These are phyloP conservation scores for Listronotus oregonensis DNA, from an alignment of 1,140 invertebrate genomes.

Conservation along the genomic window DNA sequence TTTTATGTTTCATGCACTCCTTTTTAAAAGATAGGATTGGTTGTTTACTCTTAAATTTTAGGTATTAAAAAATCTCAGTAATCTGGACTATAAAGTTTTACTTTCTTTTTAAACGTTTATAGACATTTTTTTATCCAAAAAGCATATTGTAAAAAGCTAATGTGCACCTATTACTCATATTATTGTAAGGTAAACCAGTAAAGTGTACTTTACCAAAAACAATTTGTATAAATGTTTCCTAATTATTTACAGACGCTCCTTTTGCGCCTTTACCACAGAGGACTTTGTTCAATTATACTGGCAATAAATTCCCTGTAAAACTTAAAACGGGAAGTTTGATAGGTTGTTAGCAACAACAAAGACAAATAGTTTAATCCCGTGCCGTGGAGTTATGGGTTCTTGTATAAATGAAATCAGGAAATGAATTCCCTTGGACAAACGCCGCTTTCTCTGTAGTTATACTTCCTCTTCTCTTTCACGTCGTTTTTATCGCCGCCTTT, in stretches of 20 bases:
- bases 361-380: constrained; percentile 51
- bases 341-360: constrained; percentile 46
- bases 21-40: no score
- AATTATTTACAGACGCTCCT: constrained; percentile 5
- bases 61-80: no score
- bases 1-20: no score
- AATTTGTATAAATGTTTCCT: neutral
- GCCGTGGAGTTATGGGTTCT: constrained; percentile 47
- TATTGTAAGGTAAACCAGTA: no score
- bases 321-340: constrained; percentile 38
- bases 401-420: constrained; percentile 55
- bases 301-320: constrained; percentile 33
- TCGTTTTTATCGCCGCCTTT: constrained; percentile 51
- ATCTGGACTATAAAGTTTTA: no score
- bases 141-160: no score
- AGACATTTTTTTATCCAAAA: no score
- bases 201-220: no score
- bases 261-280: neutral
- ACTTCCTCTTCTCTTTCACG: constrained; percentile 50
- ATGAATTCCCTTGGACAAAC: constrained; percentile 54
- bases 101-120: no score
- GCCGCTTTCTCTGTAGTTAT: constrained; percentile 46
- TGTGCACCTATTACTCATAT: no score
- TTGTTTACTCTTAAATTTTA: no score
- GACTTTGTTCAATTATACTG: constrained; percentile 25